A percentile compares a stretch with the other conserved stretches of the same genome.
These are phyloP conservation scores for Apostichopus parvimensis DNA, from an alignment of 35 echinoderm and acorn worm genomes.

Conservation along the genomic window DNA sequence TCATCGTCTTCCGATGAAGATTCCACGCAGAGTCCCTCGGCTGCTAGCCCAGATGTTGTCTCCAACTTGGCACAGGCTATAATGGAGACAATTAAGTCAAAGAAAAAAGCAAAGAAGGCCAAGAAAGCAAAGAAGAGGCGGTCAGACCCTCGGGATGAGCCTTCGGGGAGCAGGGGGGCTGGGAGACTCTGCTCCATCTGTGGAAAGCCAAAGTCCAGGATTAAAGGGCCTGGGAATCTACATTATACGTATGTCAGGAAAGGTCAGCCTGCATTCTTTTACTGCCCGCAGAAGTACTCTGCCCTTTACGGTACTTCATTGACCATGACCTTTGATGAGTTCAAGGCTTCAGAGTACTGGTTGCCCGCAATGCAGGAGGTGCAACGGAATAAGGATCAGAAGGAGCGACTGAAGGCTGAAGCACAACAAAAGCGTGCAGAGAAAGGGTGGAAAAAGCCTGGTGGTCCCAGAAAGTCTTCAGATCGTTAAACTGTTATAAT, in stretches of 20 bases:
- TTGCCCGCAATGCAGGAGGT: slow-evolving; percentile 6
- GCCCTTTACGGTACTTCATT: background rate
- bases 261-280: background rate
- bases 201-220: slow-evolving; percentile 4
- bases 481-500: background rate
- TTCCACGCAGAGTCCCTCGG: background rate
- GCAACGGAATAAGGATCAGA: background rate
- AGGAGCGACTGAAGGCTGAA: background rate
- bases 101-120: background rate
- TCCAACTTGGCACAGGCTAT: background rate
- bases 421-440: background rate
- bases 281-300: background rate
- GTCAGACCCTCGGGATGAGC: background rate
- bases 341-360: slow-evolving; percentile 8
- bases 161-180: background rate
- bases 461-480: background rate
- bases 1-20: slow-evolving; percentile 1
- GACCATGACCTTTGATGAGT: background rate
- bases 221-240: background rate
- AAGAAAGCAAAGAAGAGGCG: background rate
- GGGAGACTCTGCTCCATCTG: slow-evolving; percentile 28
- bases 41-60: background rate
- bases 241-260: background rate
- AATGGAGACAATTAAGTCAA: background rate
- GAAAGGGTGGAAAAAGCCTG: slow-evolving; percentile 12